A percentile compares a stretch with the other conserved stretches of the same genome.
Conservation (phyloP, 2,888 invertebrate species). For the Eutolmus rufibarbis region DNA sequence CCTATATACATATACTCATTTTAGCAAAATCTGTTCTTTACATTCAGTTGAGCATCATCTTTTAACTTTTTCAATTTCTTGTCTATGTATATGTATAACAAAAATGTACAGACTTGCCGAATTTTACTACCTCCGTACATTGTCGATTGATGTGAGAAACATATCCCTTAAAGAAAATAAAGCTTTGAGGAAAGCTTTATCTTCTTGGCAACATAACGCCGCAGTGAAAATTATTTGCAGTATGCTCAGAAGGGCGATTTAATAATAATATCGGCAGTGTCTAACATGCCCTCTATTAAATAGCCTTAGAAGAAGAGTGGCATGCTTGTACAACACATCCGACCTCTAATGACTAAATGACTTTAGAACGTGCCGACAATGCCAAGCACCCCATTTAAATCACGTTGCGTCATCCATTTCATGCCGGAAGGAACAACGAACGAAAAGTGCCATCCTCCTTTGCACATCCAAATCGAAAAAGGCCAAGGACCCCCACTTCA, state of each 20-base stretch:
- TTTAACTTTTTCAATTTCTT: too few species aligned
- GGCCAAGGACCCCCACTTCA: neutral
- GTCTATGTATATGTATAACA: too few species aligned
- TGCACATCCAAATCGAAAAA: neutral
- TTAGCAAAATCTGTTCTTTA: too few species aligned
- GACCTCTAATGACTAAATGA: conserved; percentile 19
- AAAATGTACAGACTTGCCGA: too few species aligned
- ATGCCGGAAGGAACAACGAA: neutral
- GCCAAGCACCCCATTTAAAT: neutral
- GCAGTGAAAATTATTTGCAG: neutral
- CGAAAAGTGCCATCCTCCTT: neutral
- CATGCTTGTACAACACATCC: neutral
- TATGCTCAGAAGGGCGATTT: neutral
- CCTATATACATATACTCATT: too few species aligned
- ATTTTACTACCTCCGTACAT: too few species aligned
- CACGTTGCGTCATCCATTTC: conserved; percentile 14
- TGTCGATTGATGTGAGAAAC: neutral
- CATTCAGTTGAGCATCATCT: too few species aligned
- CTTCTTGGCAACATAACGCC: neutral
- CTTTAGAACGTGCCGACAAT: conserved; percentile 15
- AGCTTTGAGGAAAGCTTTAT: neutral
- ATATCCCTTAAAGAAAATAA: neutral
- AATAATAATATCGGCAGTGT: neutral
- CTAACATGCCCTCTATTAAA: neutral
- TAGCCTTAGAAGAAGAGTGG: neutral